A percentile compares a stretch with the other conserved stretches of the same genome.
These are phyloP conservation scores for Mesembrinibis cayennensis DNA, from an alignment of 2,113 vertebrate genomes.

Conservation along the genomic window DNA sequence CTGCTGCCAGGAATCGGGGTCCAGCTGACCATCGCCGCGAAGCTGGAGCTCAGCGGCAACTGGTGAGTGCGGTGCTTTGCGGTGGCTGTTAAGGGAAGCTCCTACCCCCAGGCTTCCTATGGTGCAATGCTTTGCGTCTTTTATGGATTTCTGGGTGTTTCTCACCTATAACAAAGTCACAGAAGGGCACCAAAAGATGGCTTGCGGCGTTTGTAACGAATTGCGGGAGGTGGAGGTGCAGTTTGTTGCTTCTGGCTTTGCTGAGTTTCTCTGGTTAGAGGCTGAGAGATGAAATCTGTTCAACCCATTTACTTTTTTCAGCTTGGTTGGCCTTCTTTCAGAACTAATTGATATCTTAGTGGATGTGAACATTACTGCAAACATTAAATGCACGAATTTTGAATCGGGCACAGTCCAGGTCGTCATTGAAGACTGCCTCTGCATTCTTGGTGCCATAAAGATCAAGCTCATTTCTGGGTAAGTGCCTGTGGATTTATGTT, in stretches of 20 bases:
- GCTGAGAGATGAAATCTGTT: neutral
- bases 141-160: neutral
- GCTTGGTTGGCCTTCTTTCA: slow-evolving; percentile 30
- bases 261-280: neutral
- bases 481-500: neutral
- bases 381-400: slow-evolving; percentile 18
- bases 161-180: neutral
- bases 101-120: fast-evolving
- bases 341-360: slow-evolving; percentile 1
- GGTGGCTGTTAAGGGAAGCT: neutral
- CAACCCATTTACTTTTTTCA: neutral
- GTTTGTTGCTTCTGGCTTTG: neutral
- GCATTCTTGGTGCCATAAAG: neutral
- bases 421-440: slow-evolving; percentile 35
- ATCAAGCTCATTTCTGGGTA: slow-evolving; percentile 37
- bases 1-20: neutral
- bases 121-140: fast-evolving
- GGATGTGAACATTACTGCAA: slow-evolving; percentile 23
- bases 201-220: neutral
- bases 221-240: neutral
- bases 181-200: neutral
- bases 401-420: slow-evolving; percentile 24
- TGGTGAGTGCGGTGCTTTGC: neutral
- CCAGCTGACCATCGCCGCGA: neutral
- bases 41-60: slow-evolving; percentile 28